A percentile compares a stretch with the other conserved stretches of the same genome.
These are phyloP conservation scores for Pipa parva DNA, from an alignment of 2,113 vertebrate genomes.

Conservation along the genomic window DNA sequence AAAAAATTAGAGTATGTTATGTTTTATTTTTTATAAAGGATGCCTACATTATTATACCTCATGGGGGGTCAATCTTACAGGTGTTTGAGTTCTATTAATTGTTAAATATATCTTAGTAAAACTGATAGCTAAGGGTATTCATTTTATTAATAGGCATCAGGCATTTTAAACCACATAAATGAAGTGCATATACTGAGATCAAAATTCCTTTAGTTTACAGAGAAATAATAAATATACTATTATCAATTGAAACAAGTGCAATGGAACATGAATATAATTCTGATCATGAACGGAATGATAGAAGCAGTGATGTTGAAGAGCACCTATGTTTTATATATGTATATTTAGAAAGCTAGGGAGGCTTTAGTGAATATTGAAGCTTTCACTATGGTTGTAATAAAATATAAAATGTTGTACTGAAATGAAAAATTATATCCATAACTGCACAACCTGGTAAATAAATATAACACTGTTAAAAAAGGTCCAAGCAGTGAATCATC, in stretches of 20 bases:
- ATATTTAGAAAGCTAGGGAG: too few species aligned
- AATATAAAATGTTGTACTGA: too few species aligned
- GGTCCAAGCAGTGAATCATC: too few species aligned
- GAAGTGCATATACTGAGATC: constrained; percentile 15
- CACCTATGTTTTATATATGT: background rate
- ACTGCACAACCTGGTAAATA: background rate
- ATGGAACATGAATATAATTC: background rate
- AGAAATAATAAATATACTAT: constrained; percentile 4
- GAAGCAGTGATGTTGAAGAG: background rate
- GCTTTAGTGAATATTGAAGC: too few species aligned
- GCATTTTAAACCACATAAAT: background rate
- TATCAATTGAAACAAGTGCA: too few species aligned
- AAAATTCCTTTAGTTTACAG: background rate
- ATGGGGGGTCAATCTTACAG: background rate
- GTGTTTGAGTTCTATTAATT: background rate
- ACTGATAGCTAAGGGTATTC: background rate
- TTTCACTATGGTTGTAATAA: too few species aligned
- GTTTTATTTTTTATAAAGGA: background rate
- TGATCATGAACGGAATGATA: background rate
- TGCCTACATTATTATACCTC: background rate
- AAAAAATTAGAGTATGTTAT: background rate
- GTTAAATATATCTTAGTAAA: background rate
- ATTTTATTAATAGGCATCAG: background rate
- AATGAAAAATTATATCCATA: constrained; percentile 19
- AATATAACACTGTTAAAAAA: too few species aligned